Conservation (phyloP, 1,140 invertebrate species). For the Armadillidium nasatum region DNA sequence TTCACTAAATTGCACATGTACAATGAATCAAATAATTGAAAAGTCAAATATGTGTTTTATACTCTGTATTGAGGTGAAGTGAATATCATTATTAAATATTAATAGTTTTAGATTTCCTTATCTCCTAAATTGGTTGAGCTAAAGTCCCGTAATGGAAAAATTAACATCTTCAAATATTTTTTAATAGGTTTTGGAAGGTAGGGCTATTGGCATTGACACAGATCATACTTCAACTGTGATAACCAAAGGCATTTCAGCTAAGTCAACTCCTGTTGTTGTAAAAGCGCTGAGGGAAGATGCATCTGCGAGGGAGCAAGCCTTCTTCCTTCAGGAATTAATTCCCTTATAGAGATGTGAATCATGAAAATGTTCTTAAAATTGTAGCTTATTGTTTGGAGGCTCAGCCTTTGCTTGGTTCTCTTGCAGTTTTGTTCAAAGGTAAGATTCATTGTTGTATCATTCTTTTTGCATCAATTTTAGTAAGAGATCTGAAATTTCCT, state of each 20-base stretch:
- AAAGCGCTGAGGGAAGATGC: slow-evolving; percentile 69
- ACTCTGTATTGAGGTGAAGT: too few species aligned
- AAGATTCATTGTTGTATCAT: slow-evolving; percentile 47
- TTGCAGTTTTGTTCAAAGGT: slow-evolving; percentile 62
- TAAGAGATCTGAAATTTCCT: too few species aligned
- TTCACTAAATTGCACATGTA: too few species aligned
- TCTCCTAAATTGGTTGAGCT: neutral
- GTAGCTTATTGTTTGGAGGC: slow-evolving; percentile 61
- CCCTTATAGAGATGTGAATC: slow-evolving; percentile 62
- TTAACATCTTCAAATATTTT: slow-evolving; percentile 7
- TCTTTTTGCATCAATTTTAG: neutral
- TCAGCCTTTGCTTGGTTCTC: slow-evolving; percentile 61
- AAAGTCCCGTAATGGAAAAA: neutral
- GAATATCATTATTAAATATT: too few species aligned
- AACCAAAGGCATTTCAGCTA: slow-evolving; percentile 47
- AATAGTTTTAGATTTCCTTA: neutral
- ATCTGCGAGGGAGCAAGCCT: slow-evolving; percentile 60
- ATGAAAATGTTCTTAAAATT: slow-evolving; percentile 60
- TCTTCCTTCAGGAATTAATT: slow-evolving; percentile 66
- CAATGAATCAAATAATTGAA: too few species aligned
- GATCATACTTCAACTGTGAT: slow-evolving; percentile 47
- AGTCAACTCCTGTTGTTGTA: slow-evolving; percentile 55
- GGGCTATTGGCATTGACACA: slow-evolving; percentile 57
- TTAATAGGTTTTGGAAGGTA: slow-evolving; percentile 64
- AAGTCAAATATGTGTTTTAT: too few species aligned